phyloP scores from a whole-genome alignment of 2,113 vertebrate genomes.

The Cryptotis parvus region DNA sequence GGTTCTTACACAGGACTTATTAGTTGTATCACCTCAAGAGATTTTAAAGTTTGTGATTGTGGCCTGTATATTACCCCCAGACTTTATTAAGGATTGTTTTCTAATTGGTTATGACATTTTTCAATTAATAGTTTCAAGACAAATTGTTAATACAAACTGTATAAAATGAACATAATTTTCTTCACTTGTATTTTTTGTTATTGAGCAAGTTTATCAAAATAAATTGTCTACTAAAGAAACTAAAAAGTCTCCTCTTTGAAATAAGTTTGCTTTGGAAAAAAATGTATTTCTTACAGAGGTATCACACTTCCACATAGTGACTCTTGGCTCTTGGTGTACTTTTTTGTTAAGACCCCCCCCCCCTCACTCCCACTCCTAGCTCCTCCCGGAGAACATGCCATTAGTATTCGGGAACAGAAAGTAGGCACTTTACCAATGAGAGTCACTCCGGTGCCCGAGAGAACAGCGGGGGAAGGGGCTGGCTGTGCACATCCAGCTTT shows the following conservation, averaged over 20 bases:
- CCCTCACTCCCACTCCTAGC: neutral
- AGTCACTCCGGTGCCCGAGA: neutral
- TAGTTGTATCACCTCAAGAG: conserved; percentile 81
- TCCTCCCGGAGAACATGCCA: neutral
- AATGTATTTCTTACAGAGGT: neutral
- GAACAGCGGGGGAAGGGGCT: no score
- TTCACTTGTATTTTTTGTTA: conserved; percentile 94
- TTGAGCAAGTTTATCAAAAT: conserved; percentile 93
- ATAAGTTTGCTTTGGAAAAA: no score
- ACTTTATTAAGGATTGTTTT: conserved; percentile 85
- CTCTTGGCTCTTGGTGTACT: neutral
- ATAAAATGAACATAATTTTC: conserved; percentile 92
- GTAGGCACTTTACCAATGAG: neutral
- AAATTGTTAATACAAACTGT: conserved; percentile 91
- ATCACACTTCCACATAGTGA: neutral
- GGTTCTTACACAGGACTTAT: conserved; percentile 56
- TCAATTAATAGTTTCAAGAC: conserved; percentile 87
- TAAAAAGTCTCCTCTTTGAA: conserved; percentile 77
- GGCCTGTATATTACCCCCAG: conserved; percentile 81
- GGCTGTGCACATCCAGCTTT: no score
- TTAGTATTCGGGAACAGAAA: neutral
- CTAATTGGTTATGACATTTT: conserved; percentile 88
- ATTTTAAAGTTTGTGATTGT: conserved; percentile 77
- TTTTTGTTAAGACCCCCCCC: neutral
- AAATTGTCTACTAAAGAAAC: conserved; percentile 91